Evolutionary conservation across 2,888 invertebrate genomes (phyloP).

Genomic region (Acanthoscelides obtectus): DNA sequence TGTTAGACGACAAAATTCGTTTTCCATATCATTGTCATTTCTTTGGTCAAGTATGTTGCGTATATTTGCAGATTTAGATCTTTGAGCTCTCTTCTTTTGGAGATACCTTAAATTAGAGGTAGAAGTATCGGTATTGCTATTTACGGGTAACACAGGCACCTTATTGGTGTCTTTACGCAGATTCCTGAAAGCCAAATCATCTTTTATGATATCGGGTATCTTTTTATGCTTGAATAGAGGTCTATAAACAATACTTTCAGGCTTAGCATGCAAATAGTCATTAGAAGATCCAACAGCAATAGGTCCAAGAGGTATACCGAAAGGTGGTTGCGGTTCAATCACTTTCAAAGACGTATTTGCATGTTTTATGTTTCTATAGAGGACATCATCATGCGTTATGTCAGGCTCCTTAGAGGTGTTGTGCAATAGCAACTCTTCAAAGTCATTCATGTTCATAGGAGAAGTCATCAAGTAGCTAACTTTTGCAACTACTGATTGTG

Average conservation of each 20-base stretch:
- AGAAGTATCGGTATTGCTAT: constrained; percentile 40
- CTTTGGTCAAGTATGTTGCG: constrained; percentile 57
- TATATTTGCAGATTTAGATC: constrained; percentile 81
- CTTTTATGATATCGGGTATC: constrained; percentile 78
- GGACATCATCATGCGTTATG: constrained; percentile 77
- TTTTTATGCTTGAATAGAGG: constrained; percentile 61
- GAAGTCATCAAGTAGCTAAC: constrained; percentile 67
- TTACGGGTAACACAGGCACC: constrained; percentile 46
- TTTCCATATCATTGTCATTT: constrained; percentile 25
- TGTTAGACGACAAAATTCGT: constrained; percentile 37
- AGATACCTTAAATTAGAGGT: constrained; percentile 45
- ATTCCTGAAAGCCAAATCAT: constrained; percentile 82
- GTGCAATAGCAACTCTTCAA: constrained; percentile 48
- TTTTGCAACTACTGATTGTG: constrained; percentile 50
- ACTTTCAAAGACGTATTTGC: constrained; percentile 69
- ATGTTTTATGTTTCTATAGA: constrained; percentile 74
- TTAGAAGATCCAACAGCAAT: constrained; percentile 74
- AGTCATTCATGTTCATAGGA: constrained; percentile 58
- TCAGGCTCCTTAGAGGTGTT: constrained; percentile 62
- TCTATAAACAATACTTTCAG: constrained; percentile 51
- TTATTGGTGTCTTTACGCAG: constrained; percentile 74
- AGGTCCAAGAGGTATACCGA: constrained; percentile 85
- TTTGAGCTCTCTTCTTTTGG: constrained; percentile 73
- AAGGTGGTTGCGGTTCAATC: constrained; percentile 80
- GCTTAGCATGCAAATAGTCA: constrained; percentile 78